Conservation (phyloP, 2,113 vertebrate species). For the Pteruthius melanotis region DNA sequence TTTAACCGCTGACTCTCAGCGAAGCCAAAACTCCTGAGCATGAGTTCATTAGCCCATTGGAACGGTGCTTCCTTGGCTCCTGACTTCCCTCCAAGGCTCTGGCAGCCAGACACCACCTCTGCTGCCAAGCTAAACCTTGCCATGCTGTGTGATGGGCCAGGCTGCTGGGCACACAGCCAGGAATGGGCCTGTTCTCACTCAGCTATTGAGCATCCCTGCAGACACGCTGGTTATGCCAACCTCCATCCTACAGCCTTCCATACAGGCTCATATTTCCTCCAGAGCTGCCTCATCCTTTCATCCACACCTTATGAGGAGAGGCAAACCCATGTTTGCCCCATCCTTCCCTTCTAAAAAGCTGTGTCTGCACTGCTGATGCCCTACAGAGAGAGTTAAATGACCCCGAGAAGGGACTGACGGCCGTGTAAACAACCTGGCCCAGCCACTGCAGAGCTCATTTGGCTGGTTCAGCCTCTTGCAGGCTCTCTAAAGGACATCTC, state of each 20-base stretch:
- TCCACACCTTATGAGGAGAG: not conserved
- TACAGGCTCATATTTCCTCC: not conserved
- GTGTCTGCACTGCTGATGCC: not conserved
- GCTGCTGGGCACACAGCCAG: not conserved
- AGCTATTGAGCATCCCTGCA: conserved; percentile 3
- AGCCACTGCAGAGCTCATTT: not conserved
- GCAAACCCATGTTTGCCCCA: not conserved
- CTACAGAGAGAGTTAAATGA: not conserved
- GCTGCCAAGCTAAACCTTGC: conserved; percentile 42
- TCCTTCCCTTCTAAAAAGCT: not conserved
- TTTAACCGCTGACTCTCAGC: not conserved
- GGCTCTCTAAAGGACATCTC: conserved; percentile 11
- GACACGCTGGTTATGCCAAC: not conserved
- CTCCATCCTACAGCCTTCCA: not conserved
- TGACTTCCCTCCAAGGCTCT: not conserved
- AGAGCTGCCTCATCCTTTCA: not conserved
- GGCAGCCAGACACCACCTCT: not conserved
- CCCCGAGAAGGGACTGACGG: not conserved
- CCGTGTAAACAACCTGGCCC: not conserved
- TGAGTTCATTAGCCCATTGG: not conserved
- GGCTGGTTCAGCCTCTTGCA: conserved; percentile 21
- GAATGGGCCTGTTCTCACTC: not conserved
- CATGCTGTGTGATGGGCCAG: not conserved
- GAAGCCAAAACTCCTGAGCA: not conserved
- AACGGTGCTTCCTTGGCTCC: not conserved